Conservation (phyloP, 2,888 invertebrate species). For the Xestoiulus laeticollis region DNA sequence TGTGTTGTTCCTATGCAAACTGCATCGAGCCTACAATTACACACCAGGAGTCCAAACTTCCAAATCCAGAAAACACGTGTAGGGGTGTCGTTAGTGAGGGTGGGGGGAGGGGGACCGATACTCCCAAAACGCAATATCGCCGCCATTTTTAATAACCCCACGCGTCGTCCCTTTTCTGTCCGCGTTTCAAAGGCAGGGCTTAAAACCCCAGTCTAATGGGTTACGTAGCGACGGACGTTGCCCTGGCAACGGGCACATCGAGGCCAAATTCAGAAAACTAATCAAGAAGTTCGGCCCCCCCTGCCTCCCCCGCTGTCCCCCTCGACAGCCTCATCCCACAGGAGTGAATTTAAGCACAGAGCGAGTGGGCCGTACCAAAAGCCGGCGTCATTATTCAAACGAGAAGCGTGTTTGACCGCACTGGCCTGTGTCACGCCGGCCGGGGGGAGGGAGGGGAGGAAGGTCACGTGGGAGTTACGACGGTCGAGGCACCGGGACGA, state of each 20-base stretch:
- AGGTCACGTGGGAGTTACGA: conserved; percentile 29
- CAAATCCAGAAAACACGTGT: not conserved
- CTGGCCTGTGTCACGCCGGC: conserved; percentile 4
- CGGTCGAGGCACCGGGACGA: not conserved
- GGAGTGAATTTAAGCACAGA: not conserved
- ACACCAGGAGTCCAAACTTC: not conserved
- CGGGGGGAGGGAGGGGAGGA: not conserved
- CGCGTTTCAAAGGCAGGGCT: conserved; percentile 17
- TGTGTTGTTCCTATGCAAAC: not conserved
- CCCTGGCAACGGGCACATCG: conserved; percentile 16
- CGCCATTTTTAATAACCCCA: conserved; percentile 37
- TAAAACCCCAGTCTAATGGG: conserved; percentile 19
- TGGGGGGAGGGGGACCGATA: not conserved
- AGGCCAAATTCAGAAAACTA: conserved; percentile 37
- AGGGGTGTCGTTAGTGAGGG: not conserved
- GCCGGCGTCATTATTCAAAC: conserved; percentile 10
- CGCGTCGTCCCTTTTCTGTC: conserved; percentile 26
- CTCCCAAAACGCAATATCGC: conserved; percentile 2
- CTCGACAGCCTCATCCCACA: not conserved
- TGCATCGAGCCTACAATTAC: not conserved
- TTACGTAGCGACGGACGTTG: conserved; percentile 23
- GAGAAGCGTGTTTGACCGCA: conserved; percentile 21
- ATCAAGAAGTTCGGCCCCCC: conserved; percentile 7
- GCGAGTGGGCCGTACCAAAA: conserved; percentile 11
- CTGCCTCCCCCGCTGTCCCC: not conserved